These are phyloP conservation scores for Carlito syrichta DNA, from an alignment of 2,113 vertebrate genomes.

Conservation along the genomic window DNA sequence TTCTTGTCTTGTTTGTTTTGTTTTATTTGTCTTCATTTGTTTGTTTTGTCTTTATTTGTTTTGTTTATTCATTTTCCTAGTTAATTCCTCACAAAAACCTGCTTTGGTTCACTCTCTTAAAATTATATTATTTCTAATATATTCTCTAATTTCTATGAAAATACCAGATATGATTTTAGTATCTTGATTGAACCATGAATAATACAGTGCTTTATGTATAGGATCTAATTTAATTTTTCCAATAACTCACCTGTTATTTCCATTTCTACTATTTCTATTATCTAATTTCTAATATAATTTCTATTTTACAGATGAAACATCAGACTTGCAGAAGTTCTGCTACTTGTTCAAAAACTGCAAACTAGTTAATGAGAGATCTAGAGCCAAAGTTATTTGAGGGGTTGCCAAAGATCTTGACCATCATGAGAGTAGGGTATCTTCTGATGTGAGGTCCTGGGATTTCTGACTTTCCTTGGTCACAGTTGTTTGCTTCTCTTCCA, in stretches of 20 bases:
- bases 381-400: too few relatives aligned
- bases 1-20: neutral
- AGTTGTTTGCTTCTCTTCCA: neutral
- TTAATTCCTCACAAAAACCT: neutral
- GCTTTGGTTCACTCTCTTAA: neutral
- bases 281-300: too few relatives aligned
- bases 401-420: neutral
- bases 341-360: neutral
- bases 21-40: neutral
- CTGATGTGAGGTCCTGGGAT: rapidly evolving
- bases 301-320: neutral
- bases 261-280: too few relatives aligned
- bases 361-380: neutral
- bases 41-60: neutral
- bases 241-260: too few relatives aligned
- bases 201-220: neutral
- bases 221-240: neutral
- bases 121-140: neutral
- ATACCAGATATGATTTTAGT: neutral
- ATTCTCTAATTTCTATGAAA: neutral
- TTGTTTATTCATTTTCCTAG: neutral
- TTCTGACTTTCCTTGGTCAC: neutral
- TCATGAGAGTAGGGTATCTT: neutral
- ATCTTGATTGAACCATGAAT: neutral
- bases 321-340: neutral